A percentile compares a stretch with the other conserved stretches of the same genome.
phyloP scores from a whole-genome alignment of 2,797 vertebrate genomes.

The Phrynocephalus vlangalii region DNA sequence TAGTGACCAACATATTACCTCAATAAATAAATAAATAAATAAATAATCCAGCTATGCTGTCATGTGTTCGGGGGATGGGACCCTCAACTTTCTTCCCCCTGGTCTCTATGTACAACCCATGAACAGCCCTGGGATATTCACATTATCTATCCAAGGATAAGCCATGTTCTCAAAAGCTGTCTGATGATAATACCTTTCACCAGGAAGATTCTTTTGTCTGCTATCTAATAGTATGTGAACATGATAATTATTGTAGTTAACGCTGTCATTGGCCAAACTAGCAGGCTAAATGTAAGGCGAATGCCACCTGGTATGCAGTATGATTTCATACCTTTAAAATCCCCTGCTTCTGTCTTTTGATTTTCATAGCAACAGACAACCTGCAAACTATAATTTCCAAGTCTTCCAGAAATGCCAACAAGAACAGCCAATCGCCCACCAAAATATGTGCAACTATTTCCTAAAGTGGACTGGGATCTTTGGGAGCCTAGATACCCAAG shows the following conservation, averaged over 20 bases:
- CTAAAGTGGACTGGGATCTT: conserved; percentile 23
- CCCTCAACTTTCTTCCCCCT: not conserved
- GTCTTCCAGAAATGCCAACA: conserved; percentile 35
- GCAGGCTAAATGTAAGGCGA: conserved; percentile 63
- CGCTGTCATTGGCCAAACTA: conserved; percentile 60
- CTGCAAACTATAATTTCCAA: conserved; percentile 58
- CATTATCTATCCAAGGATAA: not conserved
- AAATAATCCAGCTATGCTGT: no score
- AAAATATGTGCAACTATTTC: conserved; percentile 38
- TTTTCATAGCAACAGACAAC: conserved; percentile 60
- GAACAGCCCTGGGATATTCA: not conserved
- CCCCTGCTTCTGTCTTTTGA: conserved; percentile 56
- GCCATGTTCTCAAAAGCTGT: not conserved
- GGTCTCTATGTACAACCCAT: not conserved
- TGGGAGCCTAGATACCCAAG: conserved; percentile 31
- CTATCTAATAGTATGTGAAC: conserved; percentile 38
- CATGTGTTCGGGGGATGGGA: no score
- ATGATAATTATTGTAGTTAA: conserved; percentile 63
- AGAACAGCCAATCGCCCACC: conserved; percentile 41
- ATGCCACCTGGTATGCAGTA: conserved; percentile 55
- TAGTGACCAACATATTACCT: no score
- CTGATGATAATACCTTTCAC: conserved; percentile 47
- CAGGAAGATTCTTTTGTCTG: conserved; percentile 45
- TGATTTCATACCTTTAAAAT: conserved; percentile 58
- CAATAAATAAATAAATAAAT: no score